Base-by-base conservation (phyloP, 2,113 vertebrate genomes). In the Fulica atra region DNA sequence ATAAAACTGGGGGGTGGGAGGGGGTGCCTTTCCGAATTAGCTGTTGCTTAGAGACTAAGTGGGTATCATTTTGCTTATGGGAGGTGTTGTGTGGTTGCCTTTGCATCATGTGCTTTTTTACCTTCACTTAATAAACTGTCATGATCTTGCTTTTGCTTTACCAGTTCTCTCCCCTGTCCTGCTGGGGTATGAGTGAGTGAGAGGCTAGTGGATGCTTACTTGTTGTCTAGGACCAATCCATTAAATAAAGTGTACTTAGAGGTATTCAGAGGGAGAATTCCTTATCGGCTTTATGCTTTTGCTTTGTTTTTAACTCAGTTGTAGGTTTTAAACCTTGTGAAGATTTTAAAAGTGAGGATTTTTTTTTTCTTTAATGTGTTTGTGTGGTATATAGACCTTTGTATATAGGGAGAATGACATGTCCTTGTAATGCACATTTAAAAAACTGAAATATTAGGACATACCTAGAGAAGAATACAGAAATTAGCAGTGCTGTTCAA, bases 131-230 rank as follows among this genome's bases (percentile, higher is more conserved):
- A 0, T 86, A 13, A 76, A 36, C 9, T 71, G 26, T n/a, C 16
- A 5, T 8, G 15, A 17, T 66, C 31, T 82, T 1, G 0, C 42
- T 83, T 83, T 80, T 81, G 11, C 31, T 74, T 8, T 54, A 66
- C 14, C 0, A 0, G 0, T 72, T 83, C 33, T 76, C 18, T 82
- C 44, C 33, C 33, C 26, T 79, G 1, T 74, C 51, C 17, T 72
- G 46, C 38, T 79, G 57, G 4, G 13, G 29, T 9, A 23, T 33
- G 14, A 48, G 29, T 2, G 11, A 86, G 13, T 0, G 0, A 82
- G 51, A 71, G 38, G 57, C 31, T 79, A 16, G 5, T 46, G 33
- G 2, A 15, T 91, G 9, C 38, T 77, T 73, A 61, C 44, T 44
- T 74, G 69, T 60, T 90, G 9, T 51, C 48, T 7, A 20, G 17